Evolutionary conservation across 2,113 vertebrate genomes (phyloP).

Genomic region (Bufo gargarizans): DNA sequence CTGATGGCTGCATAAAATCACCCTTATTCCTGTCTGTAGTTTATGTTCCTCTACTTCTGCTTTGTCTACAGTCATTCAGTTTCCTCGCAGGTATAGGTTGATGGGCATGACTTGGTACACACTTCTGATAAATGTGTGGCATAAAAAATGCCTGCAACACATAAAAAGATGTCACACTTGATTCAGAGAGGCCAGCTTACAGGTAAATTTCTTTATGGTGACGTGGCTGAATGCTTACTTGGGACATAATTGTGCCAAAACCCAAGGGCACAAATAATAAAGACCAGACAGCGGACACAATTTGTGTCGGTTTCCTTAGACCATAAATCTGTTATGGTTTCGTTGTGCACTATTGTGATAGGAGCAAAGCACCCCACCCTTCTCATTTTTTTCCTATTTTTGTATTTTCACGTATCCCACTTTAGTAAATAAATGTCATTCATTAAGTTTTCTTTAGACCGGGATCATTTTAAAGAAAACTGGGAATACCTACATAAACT

Average conservation of each 20-base stretch:
- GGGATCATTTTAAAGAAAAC: conserved; percentile 73
- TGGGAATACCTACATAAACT: conserved; percentile 64
- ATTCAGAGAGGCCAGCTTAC: conserved; percentile 68
- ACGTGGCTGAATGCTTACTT: conserved; percentile 74
- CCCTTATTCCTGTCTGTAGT: background rate
- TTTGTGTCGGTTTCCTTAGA: conserved; percentile 71
- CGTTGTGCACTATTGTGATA: conserved; percentile 81
- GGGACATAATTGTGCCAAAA: conserved; percentile 77
- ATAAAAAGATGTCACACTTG: conserved; percentile 60
- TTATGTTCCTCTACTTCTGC: background rate
- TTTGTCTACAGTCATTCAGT: conserved; percentile 30
- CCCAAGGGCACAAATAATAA: conserved; percentile 71
- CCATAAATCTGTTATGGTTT: conserved; percentile 78
- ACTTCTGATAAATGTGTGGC: conserved; percentile 28
- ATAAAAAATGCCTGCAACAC: conserved; percentile 12
- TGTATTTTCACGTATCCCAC: conserved; percentile 60
- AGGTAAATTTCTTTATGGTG: conserved; percentile 75
- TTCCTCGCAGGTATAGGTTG: conserved; percentile 13
- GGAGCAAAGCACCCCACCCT: conserved; percentile 69
- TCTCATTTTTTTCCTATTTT: conserved; percentile 26
- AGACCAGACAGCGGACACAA: conserved; percentile 70
- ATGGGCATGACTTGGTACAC: conserved; percentile 28
- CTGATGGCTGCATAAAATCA: conserved; percentile 42
- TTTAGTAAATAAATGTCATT: conserved; percentile 69
- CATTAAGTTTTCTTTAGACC: conserved; percentile 70